Evolutionary conservation across 2,797 vertebrate genomes (phyloP), one percentile per base, ranked within the genome.

Genomic region (Xenops minutus): DNA sequence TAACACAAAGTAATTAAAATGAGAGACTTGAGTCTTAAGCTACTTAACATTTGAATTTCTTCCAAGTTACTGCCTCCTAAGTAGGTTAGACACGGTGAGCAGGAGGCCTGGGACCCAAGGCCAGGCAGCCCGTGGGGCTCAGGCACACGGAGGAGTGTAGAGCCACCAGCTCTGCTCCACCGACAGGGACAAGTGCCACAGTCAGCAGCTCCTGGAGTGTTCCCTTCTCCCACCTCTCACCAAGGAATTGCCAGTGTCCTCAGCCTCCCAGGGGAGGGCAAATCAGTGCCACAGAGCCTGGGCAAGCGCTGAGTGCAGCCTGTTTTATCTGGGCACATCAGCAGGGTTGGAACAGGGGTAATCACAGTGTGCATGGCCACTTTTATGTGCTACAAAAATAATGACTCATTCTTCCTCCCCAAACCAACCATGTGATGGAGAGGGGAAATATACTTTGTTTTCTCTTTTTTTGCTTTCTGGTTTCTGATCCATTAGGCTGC

Each of bases 341-440:
- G 56, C 39, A 51, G 44, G 34, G 71, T 63, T 59, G 52, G 72
- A 67, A n/a, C 51, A 24, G 36, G 52, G 32, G 26, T 34, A 72
- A 90, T 88, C 76, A 49, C 85, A 58, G 41, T 0, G 0, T 51
- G 84, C 2, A 0, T 14, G 79, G 85, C 41, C 72, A 73, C 52
- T 43, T 87, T 22, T 30, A 41, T 18, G 30, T 80, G 41, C 68
- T 74, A 67, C 43, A 89, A 85, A 91, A 46, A 30, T 17, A 74
- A 30, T 80, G 78, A 95, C 72, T 96, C 94, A 85, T 79, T 93
- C 85, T 91, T 89, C 88, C 78, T 89, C 62, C 68, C 68, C 82
- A 89, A 76, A 72, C 49, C 0, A 4, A 58, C 41, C 83, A 94
- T 23, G 58, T 90, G 90, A 90, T 61, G 66, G 77, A 77, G 48